Percentiles rank a stretch among this genome's conserved stretches.
Conservation (phyloP, 2,113 vertebrate genomes). For the Vidua chalybeata region DNA sequence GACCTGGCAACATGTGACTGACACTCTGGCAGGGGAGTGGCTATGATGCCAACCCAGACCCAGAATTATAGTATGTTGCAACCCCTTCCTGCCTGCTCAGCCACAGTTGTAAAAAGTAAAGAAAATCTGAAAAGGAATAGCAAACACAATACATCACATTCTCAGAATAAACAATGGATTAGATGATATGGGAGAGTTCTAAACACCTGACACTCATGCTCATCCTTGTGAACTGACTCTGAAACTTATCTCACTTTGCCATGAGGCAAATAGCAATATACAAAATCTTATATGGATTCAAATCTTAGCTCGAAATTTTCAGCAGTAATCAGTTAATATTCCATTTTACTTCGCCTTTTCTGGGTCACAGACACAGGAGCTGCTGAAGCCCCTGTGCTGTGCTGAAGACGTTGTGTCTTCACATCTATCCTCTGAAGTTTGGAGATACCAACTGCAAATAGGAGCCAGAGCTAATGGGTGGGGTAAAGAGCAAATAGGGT, state of each 20-base stretch:
- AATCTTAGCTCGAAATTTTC: background rate
- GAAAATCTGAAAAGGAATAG: background rate
- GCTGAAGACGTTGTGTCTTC: background rate
- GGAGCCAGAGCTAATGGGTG: background rate
- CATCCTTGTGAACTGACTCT: background rate
- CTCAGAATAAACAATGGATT: background rate
- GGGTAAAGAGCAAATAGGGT: background rate
- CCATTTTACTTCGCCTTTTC: background rate
- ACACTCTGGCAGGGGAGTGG: background rate
- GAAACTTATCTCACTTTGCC: background rate
- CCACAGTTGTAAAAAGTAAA: background rate
- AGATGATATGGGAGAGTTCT: background rate
- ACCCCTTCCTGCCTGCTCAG: background rate
- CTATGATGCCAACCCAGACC: background rate
- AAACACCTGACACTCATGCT: background rate
- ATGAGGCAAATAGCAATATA: background rate
- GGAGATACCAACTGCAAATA: background rate
- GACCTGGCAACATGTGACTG: background rate
- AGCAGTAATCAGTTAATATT: background rate
- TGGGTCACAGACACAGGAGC: background rate
- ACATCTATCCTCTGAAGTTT: background rate
- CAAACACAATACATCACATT: background rate
- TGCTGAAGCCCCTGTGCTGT: background rate
- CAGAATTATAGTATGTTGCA: background rate
- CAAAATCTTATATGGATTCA: background rate